These are phyloP conservation scores for Pachliopta kotzebuea DNA, from an alignment of 2,888 invertebrate species.

Conservation along the genomic window DNA sequence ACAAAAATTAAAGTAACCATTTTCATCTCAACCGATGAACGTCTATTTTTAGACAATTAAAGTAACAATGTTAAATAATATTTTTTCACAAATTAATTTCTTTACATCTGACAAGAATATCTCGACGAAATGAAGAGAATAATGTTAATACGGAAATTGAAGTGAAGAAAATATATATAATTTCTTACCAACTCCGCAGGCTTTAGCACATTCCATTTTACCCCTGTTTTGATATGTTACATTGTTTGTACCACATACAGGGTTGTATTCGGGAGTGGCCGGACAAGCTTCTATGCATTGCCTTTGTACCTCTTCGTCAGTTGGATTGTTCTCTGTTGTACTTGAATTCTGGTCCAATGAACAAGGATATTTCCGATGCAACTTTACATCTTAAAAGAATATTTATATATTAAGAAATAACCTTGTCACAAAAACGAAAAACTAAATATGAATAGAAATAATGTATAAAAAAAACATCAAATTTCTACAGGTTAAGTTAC, in stretches of 20 bases:
- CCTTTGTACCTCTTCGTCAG: neutral
- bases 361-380: slow-evolving; percentile 31
- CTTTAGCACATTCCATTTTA: slow-evolving; percentile 49
- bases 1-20: too few species aligned
- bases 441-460: too few species aligned
- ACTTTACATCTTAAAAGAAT: slow-evolving; percentile 31
- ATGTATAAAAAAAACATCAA: too few species aligned
- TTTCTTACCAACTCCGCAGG: slow-evolving; percentile 53
- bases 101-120: too few species aligned
- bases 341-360: slow-evolving; percentile 9
- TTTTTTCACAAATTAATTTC: too few species aligned
- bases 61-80: too few species aligned
- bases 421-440: too few species aligned
- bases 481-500: too few species aligned
- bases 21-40: too few species aligned
- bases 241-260: slow-evolving; percentile 56
- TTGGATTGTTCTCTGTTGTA: neutral
- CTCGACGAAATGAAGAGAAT: neutral
- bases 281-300: slow-evolving; percentile 42
- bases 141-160: neutral
- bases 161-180: neutral
- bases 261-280: slow-evolving; percentile 54
- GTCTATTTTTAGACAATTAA: too few species aligned
- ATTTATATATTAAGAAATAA: neutral
- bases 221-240: slow-evolving; percentile 51